phyloP scores from a whole-genome alignment of 1,140 invertebrate genomes.

The Drosophila varians region DNA sequence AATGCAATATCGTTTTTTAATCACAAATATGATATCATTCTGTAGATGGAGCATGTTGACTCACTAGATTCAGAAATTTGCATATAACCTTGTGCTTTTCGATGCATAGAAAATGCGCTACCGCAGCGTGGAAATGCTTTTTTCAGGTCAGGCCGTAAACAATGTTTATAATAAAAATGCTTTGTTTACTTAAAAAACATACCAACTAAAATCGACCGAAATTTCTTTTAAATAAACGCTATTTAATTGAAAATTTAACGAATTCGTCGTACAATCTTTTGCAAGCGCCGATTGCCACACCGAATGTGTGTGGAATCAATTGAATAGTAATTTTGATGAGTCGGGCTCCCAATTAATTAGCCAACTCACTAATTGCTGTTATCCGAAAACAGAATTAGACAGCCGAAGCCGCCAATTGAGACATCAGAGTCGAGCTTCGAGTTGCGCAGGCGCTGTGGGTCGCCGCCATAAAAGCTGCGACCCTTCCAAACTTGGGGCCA shows the following conservation, averaged over 20 bases:
- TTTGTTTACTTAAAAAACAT: neutral
- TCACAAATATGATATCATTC: slow-evolving; percentile 51
- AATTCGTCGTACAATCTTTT: neutral
- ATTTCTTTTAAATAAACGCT: neutral
- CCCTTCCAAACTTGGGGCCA: slow-evolving; percentile 11
- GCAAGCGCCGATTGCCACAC: slow-evolving; percentile 1
- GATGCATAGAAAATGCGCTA: slow-evolving; percentile 25
- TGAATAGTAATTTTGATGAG: slow-evolving; percentile 64
- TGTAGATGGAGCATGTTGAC: slow-evolving; percentile 8
- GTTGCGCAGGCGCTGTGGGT: slow-evolving; percentile 30
- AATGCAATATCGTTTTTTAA: neutral
- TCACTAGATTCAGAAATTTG: slow-evolving; percentile 42
- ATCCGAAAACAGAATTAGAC: slow-evolving; percentile 47
- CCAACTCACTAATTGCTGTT: slow-evolving; percentile 59
- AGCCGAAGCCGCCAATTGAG: slow-evolving; percentile 49
- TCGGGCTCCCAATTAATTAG: slow-evolving; percentile 64
- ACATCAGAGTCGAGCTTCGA: slow-evolving; percentile 22
- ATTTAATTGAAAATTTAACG: neutral
- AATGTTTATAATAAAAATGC: neutral
- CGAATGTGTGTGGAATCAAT: slow-evolving; percentile 36
- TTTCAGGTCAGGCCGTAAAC: neutral
- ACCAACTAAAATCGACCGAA: no score
- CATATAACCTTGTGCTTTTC: slow-evolving; percentile 40
- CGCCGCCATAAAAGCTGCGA: slow-evolving; percentile 22
- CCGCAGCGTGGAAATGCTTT: slow-evolving; percentile 36